These are phyloP conservation scores for Rhincodon typus DNA, from an alignment of 2,797 vertebrate genomes.

Conservation along the genomic window DNA sequence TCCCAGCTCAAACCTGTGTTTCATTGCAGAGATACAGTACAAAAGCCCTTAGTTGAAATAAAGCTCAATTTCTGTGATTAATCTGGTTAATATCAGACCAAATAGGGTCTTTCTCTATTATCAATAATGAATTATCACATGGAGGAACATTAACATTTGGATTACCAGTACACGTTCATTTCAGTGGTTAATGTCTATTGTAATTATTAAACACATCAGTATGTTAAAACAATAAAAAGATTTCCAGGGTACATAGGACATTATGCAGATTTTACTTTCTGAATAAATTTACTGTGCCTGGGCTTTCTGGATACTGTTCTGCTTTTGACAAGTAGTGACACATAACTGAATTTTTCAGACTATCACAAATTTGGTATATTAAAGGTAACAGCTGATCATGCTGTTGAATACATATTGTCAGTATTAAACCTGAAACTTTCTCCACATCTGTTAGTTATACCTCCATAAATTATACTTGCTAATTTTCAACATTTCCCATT, in stretches of 20 bases:
- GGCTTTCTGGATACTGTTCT: background rate
- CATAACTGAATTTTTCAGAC: background rate
- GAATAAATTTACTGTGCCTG: background rate
- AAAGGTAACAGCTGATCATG: background rate
- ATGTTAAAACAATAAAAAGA: background rate
- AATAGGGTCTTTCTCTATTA: background rate
- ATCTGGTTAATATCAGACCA: background rate
- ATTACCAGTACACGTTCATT: conserved; percentile 12
- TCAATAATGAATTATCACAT: conserved; percentile 13
- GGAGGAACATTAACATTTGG: background rate
- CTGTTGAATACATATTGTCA: background rate
- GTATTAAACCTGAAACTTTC: background rate
- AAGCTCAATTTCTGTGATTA: conserved; percentile 16
- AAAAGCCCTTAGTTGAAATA: background rate
- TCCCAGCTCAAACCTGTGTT: background rate
- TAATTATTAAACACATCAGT: conserved; percentile 30
- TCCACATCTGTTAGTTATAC: background rate
- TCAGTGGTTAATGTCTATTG: background rate
- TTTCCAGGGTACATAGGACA: background rate
- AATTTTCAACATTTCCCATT: background rate
- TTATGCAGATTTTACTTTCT: background rate
- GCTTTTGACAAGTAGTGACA: too few species aligned
- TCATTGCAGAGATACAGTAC: background rate
- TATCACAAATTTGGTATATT: background rate
- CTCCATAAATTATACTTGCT: background rate